Base-by-base conservation (phyloP, 2,797 vertebrate genomes). In the Malurus splendens region DNA sequence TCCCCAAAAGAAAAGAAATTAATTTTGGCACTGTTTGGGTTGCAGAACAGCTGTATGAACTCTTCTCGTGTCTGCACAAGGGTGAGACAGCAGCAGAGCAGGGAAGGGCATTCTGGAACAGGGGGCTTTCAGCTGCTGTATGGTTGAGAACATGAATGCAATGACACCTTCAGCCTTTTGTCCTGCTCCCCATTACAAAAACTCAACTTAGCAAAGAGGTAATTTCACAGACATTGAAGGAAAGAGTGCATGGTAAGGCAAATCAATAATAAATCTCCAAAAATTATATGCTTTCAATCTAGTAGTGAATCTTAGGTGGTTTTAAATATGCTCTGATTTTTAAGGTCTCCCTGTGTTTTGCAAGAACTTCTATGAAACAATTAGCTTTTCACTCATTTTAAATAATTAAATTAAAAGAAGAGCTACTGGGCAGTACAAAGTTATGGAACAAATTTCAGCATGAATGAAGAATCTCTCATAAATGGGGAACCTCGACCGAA, bases 121-220 rank as follows among this genome's bases (percentile, higher is more conserved):
- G 6, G 25, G 57, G 30, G 17, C 47, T 85, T 36, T 47, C 39
- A 32, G 32, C 18, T 50, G 30, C 50, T 52, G 5, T 7, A 0
- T 9, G 44, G 33, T 23, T 67, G 55, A 33, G 45, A 51, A 18
- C 44, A 41, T 0, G 0, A 27, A 7, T 38, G 30, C 20, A 33
- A 5, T 27, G 55, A 24, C 44, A 18, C 19, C 3, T 51, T 9
- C n/a, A 28, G 36, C 64, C 56, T 61, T 67, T 44, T 66, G 28
- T 64, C 12, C 59, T 47, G 20, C 44, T 78, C 50, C 27, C 28
- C 7, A 0, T 11, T 39, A n/a, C 32, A 72, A 32, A 64, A 47
- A 8, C 38, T 16, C 19, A 13, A 3, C 24, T 67, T 50, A 73
- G 47, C 56, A 41, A 67, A 60, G n/a, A 23, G 38, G 24, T n/a